These are phyloP conservation scores for Fopius arisanus DNA, from an alignment of 1,140 invertebrate genomes.

Conservation along the genomic window DNA sequence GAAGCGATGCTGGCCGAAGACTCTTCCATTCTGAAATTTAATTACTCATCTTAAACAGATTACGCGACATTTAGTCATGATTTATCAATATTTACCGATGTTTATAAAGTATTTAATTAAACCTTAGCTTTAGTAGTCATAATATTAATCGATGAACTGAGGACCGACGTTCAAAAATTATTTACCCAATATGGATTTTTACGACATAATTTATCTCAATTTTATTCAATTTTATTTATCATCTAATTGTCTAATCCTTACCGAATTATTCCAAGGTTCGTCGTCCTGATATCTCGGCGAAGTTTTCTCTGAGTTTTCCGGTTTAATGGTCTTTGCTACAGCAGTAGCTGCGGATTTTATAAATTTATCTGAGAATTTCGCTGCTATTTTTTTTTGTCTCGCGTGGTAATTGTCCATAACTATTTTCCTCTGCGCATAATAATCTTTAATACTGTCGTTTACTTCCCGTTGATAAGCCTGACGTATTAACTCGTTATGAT, in stretches of 20 bases:
- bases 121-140: too few species aligned
- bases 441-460: slow-evolving; percentile 32
- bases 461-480: slow-evolving; percentile 4
- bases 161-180: too few species aligned
- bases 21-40: neutral
- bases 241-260: too few species aligned
- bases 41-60: neutral
- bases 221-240: too few species aligned
- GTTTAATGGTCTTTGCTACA: neutral
- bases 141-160: neutral
- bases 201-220: too few species aligned
- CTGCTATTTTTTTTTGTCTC: slow-evolving; percentile 38
- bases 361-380: slow-evolving; percentile 29
- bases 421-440: slow-evolving; percentile 40
- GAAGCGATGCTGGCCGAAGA: slow-evolving; percentile 21
- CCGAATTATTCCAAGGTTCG: neutral
- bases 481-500: neutral
- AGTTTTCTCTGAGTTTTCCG: neutral
- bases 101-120: too few species aligned
- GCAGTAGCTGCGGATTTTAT: neutral
- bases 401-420: slow-evolving; percentile 45
- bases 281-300: neutral
- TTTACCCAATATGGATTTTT: too few species aligned
- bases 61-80: too few species aligned
- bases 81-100: too few species aligned